These are phyloP conservation scores for Pocota personata DNA, from an alignment of 2,888 invertebrate genomes.

Conservation along the genomic window DNA sequence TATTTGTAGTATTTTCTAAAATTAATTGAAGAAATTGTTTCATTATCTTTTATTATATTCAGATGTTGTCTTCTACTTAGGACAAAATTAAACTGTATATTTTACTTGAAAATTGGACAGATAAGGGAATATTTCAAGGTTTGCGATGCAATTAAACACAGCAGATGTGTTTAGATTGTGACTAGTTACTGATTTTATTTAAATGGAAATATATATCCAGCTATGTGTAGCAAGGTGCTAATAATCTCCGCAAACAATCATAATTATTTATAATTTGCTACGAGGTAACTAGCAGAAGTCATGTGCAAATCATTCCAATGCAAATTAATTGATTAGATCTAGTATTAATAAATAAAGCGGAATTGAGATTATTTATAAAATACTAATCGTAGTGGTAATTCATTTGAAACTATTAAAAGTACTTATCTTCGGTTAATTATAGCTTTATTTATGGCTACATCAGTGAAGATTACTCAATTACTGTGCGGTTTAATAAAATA, in stretches of 20 bases:
- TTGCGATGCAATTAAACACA: background rate
- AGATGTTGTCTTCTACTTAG: background rate
- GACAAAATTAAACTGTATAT: background rate
- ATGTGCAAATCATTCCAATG: background rate
- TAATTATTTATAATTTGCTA: background rate
- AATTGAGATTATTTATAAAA: background rate
- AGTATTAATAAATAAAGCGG: background rate
- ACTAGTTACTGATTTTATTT: background rate
- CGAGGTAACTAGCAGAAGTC: background rate
- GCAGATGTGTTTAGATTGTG: too few relatives aligned
- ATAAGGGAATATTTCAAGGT: background rate
- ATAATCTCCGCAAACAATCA: background rate
- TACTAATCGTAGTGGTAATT: background rate
- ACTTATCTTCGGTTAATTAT: background rate
- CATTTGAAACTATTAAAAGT: conserved; percentile 13
- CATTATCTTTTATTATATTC: background rate
- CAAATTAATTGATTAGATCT: conserved; percentile 30
- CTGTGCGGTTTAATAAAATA: background rate
- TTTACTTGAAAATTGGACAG: background rate
- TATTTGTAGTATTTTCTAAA: background rate
- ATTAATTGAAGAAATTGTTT: background rate
- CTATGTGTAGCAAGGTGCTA: background rate
- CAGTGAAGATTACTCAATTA: background rate
- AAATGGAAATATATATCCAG: background rate
- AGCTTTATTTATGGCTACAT: background rate